Base-by-base conservation (phyloP, 2,797 vertebrate genomes). In the Rousettus madagascariensis region DNA sequence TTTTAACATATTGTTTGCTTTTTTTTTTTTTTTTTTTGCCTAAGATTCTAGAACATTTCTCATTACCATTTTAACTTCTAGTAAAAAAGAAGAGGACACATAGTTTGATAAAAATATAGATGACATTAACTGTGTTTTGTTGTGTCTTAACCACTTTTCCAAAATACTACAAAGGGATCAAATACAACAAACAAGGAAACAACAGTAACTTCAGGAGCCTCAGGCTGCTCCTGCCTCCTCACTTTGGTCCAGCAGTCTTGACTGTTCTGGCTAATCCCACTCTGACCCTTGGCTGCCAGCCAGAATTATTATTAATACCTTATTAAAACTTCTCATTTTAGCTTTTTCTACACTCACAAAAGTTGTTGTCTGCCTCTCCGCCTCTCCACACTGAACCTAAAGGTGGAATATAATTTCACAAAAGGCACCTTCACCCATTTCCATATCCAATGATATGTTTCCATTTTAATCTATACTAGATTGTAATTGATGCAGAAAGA, bases 231-330 rank as follows among this genome's bases (percentile, higher is more conserved):
- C 98, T 99, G 99, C 99, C 99, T 98, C 99, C 99, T 99, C 99
- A 98, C 99, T 99, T 99, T 99, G 99, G 99, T 99, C 99, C 98
- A 98, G 98, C 98, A 98, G 98, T 98, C 99, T 98, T 98, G 99
- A 99, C 99, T 99, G 99, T 99, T 99, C 99, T 98, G 98, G 98
- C 99, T 99, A 99, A 99, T 99, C 99, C 98, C 98, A 99, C 98
- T 99, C 99, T 98, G 98, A 99, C 98, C 98, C 98, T 98, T 99
- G 99, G 99, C 98, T 96, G 97, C 91, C 98, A 94, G 99, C 99
- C 99, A 99, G 98, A 94, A 88, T 98, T 98, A 98, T 99, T 99
- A 99, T 99, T 99, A 99, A 98, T 98, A 98, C 99, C 98, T 99
- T 99, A 99, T 49, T 49, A 99, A 99, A 98, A 98, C 98, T 99